Percentiles rank a stretch among this genome's conserved stretches.
Evolutionary conservation across 2,113 vertebrate genomes (phyloP).

Genomic region (Myiopsitta monachus): DNA sequence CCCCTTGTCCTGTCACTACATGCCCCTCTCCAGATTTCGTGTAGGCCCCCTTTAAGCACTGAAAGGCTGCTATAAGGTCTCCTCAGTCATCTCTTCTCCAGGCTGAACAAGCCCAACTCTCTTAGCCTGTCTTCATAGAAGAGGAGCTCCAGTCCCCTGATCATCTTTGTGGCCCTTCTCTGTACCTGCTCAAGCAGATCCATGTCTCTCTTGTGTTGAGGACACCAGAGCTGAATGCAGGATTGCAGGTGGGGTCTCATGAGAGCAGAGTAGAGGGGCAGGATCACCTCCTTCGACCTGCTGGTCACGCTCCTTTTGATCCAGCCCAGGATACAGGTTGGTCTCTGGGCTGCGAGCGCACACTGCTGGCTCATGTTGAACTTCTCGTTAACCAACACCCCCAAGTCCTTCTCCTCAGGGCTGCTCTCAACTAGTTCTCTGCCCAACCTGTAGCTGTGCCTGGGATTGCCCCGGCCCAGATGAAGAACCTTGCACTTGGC

Average conservation of each 20-base stretch:
- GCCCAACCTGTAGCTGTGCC: not conserved
- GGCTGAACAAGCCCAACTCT: not conserved
- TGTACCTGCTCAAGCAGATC: not conserved
- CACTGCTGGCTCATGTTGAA: not conserved
- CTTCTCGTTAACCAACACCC: not conserved
- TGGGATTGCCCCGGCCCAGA: not conserved
- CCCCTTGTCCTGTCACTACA: not conserved
- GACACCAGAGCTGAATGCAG: not conserved
- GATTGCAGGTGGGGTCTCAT: not conserved
- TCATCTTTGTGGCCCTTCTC: not conserved
- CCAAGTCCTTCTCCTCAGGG: not conserved
- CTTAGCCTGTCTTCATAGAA: not conserved
- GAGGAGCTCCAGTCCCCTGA: not conserved
- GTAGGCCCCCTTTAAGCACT: not conserved
- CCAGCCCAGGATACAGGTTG: not conserved
- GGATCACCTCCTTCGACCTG: not conserved
- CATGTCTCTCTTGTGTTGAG: not conserved
- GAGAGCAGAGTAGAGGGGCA: not conserved
- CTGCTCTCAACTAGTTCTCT: not conserved
- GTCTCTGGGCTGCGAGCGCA: not conserved
- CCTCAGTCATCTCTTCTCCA: not conserved
- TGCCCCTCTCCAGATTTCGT: not conserved
- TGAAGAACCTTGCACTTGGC: not conserved
- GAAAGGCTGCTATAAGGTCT: not conserved
- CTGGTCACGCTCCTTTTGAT: not conserved